Evolutionary conservation across 2,113 vertebrate genomes (phyloP), one percentile per base, ranked within the genome.

Genomic region (Vulpes vulpes): DNA sequence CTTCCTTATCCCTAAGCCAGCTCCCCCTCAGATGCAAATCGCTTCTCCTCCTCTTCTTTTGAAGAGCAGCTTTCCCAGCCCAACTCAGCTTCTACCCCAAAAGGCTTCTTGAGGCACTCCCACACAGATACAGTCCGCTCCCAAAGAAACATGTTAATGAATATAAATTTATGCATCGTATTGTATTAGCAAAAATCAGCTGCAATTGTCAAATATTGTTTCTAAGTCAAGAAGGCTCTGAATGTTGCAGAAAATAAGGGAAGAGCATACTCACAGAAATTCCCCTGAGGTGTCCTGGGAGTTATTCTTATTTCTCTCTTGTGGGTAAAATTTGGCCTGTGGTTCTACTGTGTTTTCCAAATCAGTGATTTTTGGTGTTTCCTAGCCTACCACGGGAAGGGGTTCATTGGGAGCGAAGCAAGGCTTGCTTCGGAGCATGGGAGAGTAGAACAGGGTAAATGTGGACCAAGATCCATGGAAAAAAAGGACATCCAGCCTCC

Each of bases 251-350:
- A 92, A 96, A 87, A 92, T 59, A 84, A 80, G 60, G 80, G 35
- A 71, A 81, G 51, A 64, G 14, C 71, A 78, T 16, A 49, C 30
- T 91, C 64, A 57, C 22, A 74, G 82, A 97, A 93, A 88, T 96
- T 86, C 83, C 87, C 92, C 96, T 64, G 81, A 85, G 81, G 92
- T 81, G 35, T 93, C 78, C 78, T 85, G 53, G 11, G 49, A 94
- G 85, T 97, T 90, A 94, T 87, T 93, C 95, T 89, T 89, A 95
- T 94, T 95, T 97, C 83, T 97, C 92, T 96, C 94, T 95, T 74
- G 74, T 79, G 94, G 81, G 74, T 87, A 78, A 96, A 95, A 93
- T 96, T 95, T 96, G 89, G 92, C 92, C 90, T 32, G 19, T 95
- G 90, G 65, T 94, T 96, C 82, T 93, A 71, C 86, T 73, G 64